phyloP scores from a whole-genome alignment of 2,888 invertebrate species.

The Leptinotarsa tumamoca region DNA sequence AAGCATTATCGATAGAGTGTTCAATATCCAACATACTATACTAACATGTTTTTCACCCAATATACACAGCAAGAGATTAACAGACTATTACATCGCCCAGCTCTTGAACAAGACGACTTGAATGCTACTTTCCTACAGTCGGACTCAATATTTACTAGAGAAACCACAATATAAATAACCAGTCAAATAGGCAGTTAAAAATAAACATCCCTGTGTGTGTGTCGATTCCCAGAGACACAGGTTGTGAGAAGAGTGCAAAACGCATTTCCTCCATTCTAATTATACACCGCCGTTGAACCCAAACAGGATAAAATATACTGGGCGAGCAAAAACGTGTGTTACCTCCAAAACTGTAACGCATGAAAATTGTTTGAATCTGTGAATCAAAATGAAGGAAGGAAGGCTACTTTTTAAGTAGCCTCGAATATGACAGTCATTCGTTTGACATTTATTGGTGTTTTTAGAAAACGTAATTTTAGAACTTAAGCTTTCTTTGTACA shows the following conservation, averaged over 20 bases:
- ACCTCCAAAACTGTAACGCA: not conserved
- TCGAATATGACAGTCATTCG: no score
- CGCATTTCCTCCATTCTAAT: slow-evolving; percentile 34
- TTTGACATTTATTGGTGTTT: no score
- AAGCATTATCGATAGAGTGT: not conserved
- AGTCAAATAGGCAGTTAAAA: slow-evolving; percentile 30
- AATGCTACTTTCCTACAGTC: not conserved
- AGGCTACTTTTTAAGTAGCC: no score
- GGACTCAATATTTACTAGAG: slow-evolving; percentile 15
- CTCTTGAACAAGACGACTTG: no score
- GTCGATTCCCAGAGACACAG: slow-evolving; percentile 13
- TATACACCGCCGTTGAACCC: slow-evolving; percentile 4
- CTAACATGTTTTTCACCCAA: not conserved
- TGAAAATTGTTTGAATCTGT: no score
- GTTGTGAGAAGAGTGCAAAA: slow-evolving; percentile 44
- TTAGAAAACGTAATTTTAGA: no score
- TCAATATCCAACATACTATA: not conserved
- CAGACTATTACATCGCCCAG: not conserved
- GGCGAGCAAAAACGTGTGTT: not conserved
- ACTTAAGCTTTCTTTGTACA: no score
- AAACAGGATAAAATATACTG: not conserved
- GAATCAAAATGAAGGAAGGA: no score
- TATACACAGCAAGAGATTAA: not conserved
- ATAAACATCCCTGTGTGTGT: slow-evolving; percentile 29
- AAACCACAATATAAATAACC: slow-evolving; percentile 37